Evolutionary conservation across 2,888 invertebrate species (phyloP).

Genomic region (Macrophya annulata): DNA sequence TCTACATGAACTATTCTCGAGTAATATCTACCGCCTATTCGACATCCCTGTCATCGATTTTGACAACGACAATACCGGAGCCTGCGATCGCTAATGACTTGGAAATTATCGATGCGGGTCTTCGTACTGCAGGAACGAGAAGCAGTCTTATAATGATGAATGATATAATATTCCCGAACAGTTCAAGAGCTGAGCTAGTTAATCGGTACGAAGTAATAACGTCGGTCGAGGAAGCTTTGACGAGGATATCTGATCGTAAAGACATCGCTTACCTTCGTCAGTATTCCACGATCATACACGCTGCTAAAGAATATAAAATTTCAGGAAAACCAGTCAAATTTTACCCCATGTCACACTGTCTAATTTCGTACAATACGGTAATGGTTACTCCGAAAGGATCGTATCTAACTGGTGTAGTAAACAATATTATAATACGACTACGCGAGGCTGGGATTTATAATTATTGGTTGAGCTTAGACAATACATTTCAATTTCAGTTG

Average conservation of each 20-base stretch:
- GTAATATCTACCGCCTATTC: conserved; percentile 37
- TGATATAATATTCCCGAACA: background rate
- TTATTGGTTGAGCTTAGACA: background rate
- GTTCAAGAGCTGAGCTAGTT: background rate
- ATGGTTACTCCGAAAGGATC: background rate
- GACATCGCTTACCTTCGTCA: conserved; percentile 34
- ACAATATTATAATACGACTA: background rate
- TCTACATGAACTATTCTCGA: conserved; percentile 5
- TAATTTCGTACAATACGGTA: conserved; percentile 11
- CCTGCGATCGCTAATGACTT: background rate
- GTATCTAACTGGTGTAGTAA: background rate
- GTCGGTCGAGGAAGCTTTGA: background rate
- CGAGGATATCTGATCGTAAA: background rate
- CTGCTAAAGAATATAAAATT: background rate
- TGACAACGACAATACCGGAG: background rate
- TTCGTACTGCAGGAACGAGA: background rate
- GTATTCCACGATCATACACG: background rate
- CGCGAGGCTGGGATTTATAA: background rate
- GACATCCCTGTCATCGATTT: conserved; percentile 15
- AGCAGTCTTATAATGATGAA: background rate
- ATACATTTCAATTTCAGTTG: too few relatives aligned
- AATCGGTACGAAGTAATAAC: background rate
- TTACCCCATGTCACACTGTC: background rate
- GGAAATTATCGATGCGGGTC: conserved; percentile 2
- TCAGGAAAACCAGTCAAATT: background rate